A percentile compares a stretch with the other conserved stretches of the same genome.
These are phyloP conservation scores for Ptychadena robeensis DNA, from an alignment of 2,797 vertebrate species.

Conservation along the genomic window DNA sequence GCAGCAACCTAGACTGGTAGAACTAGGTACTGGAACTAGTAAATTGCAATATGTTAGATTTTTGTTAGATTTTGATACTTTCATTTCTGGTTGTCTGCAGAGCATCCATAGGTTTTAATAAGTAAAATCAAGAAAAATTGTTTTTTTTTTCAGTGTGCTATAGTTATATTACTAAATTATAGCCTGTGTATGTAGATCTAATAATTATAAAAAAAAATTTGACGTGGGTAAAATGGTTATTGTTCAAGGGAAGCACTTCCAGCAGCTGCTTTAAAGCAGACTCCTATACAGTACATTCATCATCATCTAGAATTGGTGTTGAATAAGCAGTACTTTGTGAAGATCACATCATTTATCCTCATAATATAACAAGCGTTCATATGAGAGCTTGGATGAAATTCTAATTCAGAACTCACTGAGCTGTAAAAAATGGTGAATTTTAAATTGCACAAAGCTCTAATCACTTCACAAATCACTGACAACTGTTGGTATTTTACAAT, in stretches of 20 bases:
- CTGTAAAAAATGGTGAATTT: slow-evolving; percentile 61
- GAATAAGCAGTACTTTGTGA: slow-evolving; percentile 57
- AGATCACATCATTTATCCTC: slow-evolving; percentile 59
- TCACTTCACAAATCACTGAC: slow-evolving; percentile 61
- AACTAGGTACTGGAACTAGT: too few species aligned
- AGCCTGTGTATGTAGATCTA: background rate
- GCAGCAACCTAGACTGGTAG: too few species aligned
- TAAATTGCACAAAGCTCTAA: slow-evolving; percentile 61
- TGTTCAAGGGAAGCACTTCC: slow-evolving; percentile 39
- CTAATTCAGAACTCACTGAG: slow-evolving; percentile 59
- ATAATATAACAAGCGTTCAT: slow-evolving; percentile 53
- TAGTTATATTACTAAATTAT: background rate
- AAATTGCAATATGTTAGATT: too few species aligned
- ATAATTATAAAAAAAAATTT: background rate
- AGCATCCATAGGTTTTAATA: too few species aligned
- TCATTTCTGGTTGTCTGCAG: too few species aligned
- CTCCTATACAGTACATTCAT: slow-evolving; percentile 41
- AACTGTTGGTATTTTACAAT: slow-evolving; percentile 62
- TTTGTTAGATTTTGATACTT: too few species aligned
- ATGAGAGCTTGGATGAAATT: slow-evolving; percentile 55
- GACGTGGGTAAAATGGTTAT: slow-evolving; percentile 28
- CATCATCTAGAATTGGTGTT: slow-evolving; percentile 55
- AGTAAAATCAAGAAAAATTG: too few species aligned
- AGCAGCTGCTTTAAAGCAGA: slow-evolving; percentile 23
- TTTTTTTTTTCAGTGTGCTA: too few species aligned